A percentile compares a stretch with the other conserved stretches of the same genome.
These are phyloP conservation scores for Aurelia sp. DNA, from an alignment of 30 jellyfish, hydroid and myxozoan species.

Conservation along the genomic window DNA sequence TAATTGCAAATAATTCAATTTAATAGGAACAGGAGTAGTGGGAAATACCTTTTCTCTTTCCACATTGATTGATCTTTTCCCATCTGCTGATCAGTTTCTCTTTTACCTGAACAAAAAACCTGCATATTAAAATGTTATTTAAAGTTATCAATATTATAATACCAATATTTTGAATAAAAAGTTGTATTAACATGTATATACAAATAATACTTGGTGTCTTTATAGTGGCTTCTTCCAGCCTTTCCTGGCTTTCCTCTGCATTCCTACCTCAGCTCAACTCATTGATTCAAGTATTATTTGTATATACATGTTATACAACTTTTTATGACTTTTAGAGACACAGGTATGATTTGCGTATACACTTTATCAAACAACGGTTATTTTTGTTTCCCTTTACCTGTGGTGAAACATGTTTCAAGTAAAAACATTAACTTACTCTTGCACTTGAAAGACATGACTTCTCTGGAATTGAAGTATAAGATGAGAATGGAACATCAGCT, in stretches of 20 bases:
- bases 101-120: conserved; percentile 8
- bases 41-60: conserved; percentile 37
- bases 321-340: no score
- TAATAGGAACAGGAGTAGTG: neutral
- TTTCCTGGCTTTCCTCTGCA: no score
- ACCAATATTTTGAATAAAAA: neutral
- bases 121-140: no score
- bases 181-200: no score
- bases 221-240: no score
- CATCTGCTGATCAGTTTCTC: conserved; percentile 47
- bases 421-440: neutral
- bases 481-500: conserved; percentile 14
- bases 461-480: neutral
- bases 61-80: conserved; percentile 45
- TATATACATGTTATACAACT: no score
- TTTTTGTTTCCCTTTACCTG: neutral
- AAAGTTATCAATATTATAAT: no score
- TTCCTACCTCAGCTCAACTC: neutral
- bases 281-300: neutral
- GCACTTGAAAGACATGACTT: conserved; percentile 18
- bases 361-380: neutral
- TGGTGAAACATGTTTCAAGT: neutral
- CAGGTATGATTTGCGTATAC: neutral
- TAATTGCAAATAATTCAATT: neutral
- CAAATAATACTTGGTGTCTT: no score